Evolutionary conservation across 1,140 invertebrate species (phyloP).

Genomic region (Anoplophora glabripennis): DNA sequence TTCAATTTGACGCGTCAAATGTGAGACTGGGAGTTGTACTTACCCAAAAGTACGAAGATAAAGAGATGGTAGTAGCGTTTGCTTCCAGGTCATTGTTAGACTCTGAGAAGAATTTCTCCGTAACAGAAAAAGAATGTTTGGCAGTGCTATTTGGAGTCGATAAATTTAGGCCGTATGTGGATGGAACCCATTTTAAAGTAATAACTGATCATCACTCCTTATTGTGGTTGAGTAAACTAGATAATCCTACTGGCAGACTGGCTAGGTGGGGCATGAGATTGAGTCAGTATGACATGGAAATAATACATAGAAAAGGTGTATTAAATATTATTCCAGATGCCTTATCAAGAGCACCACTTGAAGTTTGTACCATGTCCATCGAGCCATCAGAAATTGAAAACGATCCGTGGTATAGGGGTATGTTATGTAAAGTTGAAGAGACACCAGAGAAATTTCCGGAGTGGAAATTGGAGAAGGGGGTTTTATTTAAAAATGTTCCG

Average conservation of each 20-base stretch:
- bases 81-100: too few species aligned
- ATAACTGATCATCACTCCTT: constrained; percentile 52
- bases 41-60: too few species aligned
- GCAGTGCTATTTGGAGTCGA: constrained; percentile 49
- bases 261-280: constrained; percentile 49
- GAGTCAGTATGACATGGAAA: constrained; percentile 45
- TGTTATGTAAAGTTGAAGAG: neutral
- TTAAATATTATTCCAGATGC: constrained; percentile 8
- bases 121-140: constrained; percentile 52
- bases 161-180: constrained; percentile 48
- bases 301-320: constrained; percentile 45
- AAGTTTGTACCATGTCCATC: constrained; percentile 4
- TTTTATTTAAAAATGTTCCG: constrained; percentile 17
- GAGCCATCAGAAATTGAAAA: neutral
- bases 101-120: constrained; percentile 50
- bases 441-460: constrained; percentile 9
- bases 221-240: constrained; percentile 42
- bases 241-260: constrained; percentile 46
- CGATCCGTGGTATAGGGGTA: too few species aligned
- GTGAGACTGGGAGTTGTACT: too few species aligned
- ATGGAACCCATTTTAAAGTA: constrained; percentile 48
- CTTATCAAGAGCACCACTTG: constrained; percentile 5
- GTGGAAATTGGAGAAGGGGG: constrained; percentile 13
- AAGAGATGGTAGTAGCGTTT: too few species aligned
- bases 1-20: too few species aligned